Evolutionary conservation across 2,888 invertebrate species (phyloP).

Genomic region (Nephrotoma guestfalica): DNA sequence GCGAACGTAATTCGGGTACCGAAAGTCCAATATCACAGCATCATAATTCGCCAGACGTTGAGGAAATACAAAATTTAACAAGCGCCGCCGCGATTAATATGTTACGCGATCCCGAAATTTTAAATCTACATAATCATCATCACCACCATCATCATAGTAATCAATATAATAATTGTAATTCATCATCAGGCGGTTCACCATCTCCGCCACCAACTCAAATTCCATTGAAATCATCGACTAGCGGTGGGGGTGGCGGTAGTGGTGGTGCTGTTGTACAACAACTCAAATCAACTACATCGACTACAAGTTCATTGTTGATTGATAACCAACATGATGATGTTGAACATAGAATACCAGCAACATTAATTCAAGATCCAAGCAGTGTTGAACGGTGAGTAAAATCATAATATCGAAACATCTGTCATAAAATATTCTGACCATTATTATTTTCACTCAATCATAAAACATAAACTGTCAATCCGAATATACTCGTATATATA

Average conservation of each 20-base stretch:
- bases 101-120: neutral
- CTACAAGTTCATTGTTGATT: conserved; percentile 17
- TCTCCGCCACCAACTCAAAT: neutral
- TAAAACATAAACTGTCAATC: neutral
- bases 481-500: neutral
- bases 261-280: neutral
- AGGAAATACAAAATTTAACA: neutral
- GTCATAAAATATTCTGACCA: neutral
- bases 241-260: neutral
- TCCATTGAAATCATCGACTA: conserved; percentile 1
- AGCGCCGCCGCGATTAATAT: neutral
- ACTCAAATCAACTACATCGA: neutral
- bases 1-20: neutral
- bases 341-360: conserved; percentile 41
- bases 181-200: conserved; percentile 7
- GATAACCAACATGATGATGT: conserved; percentile 32
- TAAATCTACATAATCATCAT: conserved; percentile 2
- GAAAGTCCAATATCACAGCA: neutral
- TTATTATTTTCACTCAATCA: neutral
- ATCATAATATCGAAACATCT: neutral
- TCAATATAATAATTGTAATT: conserved; percentile 1
- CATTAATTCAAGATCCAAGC: conserved; percentile 37
- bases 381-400: conserved; percentile 29
- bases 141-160: neutral
- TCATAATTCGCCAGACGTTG: neutral